A percentile compares a stretch with the other conserved stretches of the same genome.
Evolutionary conservation across 2,888 invertebrate genomes (phyloP).

Genomic region (Luperina nickerlii): DNA sequence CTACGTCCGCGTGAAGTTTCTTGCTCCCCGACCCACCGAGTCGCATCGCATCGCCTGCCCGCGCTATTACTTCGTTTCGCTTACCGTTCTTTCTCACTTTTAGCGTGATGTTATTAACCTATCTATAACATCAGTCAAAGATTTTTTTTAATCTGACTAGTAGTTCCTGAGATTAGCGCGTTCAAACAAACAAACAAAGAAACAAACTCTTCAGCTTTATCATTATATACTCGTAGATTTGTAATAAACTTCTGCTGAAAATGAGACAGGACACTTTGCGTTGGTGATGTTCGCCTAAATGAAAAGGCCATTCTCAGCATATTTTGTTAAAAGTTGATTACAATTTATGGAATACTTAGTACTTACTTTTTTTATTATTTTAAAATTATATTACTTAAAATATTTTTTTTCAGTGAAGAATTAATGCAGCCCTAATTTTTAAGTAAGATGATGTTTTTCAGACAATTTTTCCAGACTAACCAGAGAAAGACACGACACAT

Average conservation of each 20-base stretch:
- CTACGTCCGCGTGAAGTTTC: background rate
- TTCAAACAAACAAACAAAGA: too few relatives aligned
- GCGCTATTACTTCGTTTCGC: background rate
- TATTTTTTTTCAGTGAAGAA: background rate
- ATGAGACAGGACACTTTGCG: background rate
- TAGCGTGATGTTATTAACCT: too few relatives aligned
- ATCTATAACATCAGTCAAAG: too few relatives aligned
- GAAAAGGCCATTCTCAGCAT: background rate
- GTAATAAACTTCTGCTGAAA: background rate
- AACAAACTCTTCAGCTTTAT: too few relatives aligned
- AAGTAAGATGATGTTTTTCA: background rate
- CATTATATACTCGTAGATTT: background rate
- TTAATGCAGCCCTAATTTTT: background rate
- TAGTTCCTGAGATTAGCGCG: too few relatives aligned
- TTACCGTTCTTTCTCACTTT: background rate
- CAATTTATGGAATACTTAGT: background rate
- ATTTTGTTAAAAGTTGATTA: background rate
- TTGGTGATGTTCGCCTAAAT: background rate
- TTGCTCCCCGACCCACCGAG: background rate
- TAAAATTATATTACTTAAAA: background rate
- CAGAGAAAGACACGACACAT: background rate
- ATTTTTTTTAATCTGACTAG: too few relatives aligned
- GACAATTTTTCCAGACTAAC: background rate
- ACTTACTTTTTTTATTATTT: background rate
- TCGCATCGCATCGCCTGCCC: too few relatives aligned